Conservation (phyloP, 2,113 vertebrate species). For the Indicator maculatus region DNA sequence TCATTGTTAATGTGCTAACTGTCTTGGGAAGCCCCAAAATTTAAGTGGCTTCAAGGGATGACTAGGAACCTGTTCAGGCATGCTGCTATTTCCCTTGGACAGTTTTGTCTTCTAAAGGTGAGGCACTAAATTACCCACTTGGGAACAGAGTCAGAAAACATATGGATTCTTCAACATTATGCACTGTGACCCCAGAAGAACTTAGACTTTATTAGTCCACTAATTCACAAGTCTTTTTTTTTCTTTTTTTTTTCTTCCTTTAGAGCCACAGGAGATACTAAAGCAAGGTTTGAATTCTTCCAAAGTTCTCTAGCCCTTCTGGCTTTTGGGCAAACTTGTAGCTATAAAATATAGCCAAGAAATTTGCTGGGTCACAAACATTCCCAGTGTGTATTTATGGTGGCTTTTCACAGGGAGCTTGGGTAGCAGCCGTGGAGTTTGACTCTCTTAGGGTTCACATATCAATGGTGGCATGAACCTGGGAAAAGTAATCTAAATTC, state of each 20-base stretch:
- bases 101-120: conserved; percentile 22
- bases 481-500: background rate
- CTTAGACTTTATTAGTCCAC: background rate
- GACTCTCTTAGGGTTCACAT: background rate
- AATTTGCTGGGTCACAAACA: background rate
- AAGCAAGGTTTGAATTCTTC: background rate
- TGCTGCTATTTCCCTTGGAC: background rate
- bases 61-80: background rate
- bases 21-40: background rate
- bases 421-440: background rate
- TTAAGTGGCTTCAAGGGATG: background rate
- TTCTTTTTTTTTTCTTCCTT: too few relatives aligned
- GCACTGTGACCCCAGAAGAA: background rate
- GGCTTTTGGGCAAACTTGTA: background rate
- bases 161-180: background rate
- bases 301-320: background rate
- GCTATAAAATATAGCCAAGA: background rate
- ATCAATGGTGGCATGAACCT: background rate
- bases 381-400: background rate
- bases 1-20: background rate
- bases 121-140: background rate
- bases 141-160: background rate
- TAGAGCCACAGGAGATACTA: background rate
- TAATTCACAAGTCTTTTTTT: background rate
- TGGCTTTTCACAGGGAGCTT: background rate